Conservation (phyloP, 2,888 invertebrate genomes). For the Parochlus steinenii region DNA sequence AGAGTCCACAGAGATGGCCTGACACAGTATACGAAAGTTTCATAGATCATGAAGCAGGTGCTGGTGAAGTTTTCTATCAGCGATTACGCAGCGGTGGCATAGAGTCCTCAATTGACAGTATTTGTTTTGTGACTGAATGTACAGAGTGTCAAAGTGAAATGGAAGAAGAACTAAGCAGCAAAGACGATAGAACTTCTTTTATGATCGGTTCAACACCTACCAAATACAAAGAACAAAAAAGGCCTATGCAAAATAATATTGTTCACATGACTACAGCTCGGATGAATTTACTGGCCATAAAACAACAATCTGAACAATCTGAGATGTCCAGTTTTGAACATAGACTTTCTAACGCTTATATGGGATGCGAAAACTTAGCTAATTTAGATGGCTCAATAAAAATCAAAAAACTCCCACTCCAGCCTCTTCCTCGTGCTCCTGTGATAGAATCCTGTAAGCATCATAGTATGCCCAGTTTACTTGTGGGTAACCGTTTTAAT, state of each 20-base stretch:
- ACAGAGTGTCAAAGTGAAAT: too few relatives aligned
- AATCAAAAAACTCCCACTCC: constrained; percentile 33
- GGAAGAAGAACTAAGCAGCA: too few relatives aligned
- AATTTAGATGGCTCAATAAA: constrained; percentile 44
- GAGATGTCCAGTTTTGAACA: constrained; percentile 41
- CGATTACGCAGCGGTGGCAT: constrained; percentile 3
- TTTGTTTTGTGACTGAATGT: constrained; percentile 11
- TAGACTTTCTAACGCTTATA: constrained; percentile 32
- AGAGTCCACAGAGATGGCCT: constrained; percentile 26
- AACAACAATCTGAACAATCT: constrained; percentile 39
- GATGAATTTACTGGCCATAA: constrained; percentile 25
- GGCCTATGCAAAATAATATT: constrained; percentile 23
- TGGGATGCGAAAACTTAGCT: constrained; percentile 50
- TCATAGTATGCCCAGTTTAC: constrained; percentile 49
- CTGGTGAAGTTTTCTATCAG: constrained; percentile 3
- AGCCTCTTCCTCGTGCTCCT: too few relatives aligned
- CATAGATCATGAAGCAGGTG: constrained; percentile 31
- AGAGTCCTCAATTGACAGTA: constrained; percentile 9
- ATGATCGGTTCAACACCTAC: constrained; percentile 12
- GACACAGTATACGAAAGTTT: constrained; percentile 32
- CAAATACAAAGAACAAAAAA: constrained; percentile 19
- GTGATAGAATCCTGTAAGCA: constrained; percentile 28
- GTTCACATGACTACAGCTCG: constrained; percentile 34
- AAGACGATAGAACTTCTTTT: constrained; percentile 2
- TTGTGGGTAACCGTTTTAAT: constrained; percentile 41